Percentiles rank a stretch among this genome's conserved stretches.
phyloP scores from a whole-genome alignment of 2,888 invertebrate species.

The Scaptomyza tumidula region DNA sequence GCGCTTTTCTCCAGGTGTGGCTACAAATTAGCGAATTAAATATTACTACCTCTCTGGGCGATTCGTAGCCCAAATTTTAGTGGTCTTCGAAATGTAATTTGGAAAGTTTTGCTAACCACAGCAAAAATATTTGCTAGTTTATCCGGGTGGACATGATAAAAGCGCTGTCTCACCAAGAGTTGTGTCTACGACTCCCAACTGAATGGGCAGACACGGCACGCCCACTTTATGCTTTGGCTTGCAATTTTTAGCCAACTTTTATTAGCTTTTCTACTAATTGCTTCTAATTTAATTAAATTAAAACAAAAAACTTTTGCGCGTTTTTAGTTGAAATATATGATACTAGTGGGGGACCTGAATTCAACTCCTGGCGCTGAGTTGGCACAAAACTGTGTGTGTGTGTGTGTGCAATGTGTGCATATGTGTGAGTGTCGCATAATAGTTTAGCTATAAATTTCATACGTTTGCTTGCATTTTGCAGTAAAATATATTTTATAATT shows the following conservation, averaged over 20 bases:
- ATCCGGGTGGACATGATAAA: slow-evolving; percentile 25
- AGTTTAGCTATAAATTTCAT: slow-evolving; percentile 74
- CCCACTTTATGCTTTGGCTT: slow-evolving; percentile 49
- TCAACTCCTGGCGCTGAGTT: slow-evolving; percentile 53
- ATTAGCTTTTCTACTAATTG: slow-evolving; percentile 78
- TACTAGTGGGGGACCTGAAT: slow-evolving; percentile 24
- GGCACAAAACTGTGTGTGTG: slow-evolving; percentile 36
- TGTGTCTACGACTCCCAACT: slow-evolving; percentile 17
- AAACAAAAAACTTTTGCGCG: slow-evolving; percentile 63
- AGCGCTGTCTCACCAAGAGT: slow-evolving; percentile 31
- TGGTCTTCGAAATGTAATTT: slow-evolving; percentile 51
- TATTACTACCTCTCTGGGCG: slow-evolving; percentile 14
- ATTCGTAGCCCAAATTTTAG: slow-evolving; percentile 14
- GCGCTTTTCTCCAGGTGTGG: slow-evolving; percentile 14
- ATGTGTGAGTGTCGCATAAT: slow-evolving; percentile 52
- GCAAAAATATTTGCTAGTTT: slow-evolving; percentile 53
- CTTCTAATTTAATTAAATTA: slow-evolving; percentile 80
- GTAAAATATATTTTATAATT: slow-evolving; percentile 78
- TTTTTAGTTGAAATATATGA: slow-evolving; percentile 71
- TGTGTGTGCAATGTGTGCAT: slow-evolving; percentile 11
- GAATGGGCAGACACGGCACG: slow-evolving; percentile 23
- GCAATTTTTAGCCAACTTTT: slow-evolving; percentile 72
- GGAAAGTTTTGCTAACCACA: slow-evolving; percentile 49
- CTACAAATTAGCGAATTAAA: slow-evolving; percentile 23
- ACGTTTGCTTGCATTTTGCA: slow-evolving; percentile 69